Percentiles rank a stretch among this genome's conserved stretches.
Conservation (phyloP, 2,888 invertebrate genomes). For the Bhutanitis thaidina region DNA sequence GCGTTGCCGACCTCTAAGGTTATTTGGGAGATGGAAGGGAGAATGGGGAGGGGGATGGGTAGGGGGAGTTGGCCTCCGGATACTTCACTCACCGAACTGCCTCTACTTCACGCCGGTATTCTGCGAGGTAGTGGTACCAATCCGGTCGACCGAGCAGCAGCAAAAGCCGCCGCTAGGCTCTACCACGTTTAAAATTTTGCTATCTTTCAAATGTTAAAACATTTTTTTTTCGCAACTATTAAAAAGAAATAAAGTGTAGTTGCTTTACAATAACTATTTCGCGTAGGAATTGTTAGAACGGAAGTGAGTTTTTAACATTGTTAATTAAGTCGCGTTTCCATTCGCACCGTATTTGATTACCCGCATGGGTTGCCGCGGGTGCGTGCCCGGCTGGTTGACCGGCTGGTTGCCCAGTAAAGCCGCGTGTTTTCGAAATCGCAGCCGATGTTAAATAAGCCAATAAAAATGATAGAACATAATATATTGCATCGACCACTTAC, state of each 20-base stretch:
- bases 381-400: slow-evolving; percentile 20
- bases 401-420: not conserved
- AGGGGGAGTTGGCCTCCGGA: too few relatives aligned
- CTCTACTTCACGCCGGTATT: too few relatives aligned
- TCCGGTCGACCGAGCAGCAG: too few relatives aligned
- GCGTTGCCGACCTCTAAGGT: too few relatives aligned
- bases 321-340: not conserved
- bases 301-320: not conserved
- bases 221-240: too few relatives aligned
- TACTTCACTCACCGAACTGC: too few relatives aligned
- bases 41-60: too few relatives aligned
- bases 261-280: not conserved
- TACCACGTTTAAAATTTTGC: too few relatives aligned
- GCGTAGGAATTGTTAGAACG: not conserved
- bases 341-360: slow-evolving; percentile 9
- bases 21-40: too few relatives aligned
- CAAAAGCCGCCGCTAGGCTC: too few relatives aligned
- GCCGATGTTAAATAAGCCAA: not conserved
- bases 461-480: slow-evolving; percentile 8
- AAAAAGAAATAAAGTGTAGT: not conserved
- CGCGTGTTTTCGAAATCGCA: not conserved
- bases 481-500: slow-evolving; percentile 22
- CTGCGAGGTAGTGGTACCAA: too few relatives aligned
- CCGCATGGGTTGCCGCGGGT: slow-evolving; percentile 18
- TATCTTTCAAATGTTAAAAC: too few relatives aligned